These are phyloP conservation scores for Irena cyanogastra DNA, from an alignment of 2,113 vertebrate species.

Conservation along the genomic window DNA sequence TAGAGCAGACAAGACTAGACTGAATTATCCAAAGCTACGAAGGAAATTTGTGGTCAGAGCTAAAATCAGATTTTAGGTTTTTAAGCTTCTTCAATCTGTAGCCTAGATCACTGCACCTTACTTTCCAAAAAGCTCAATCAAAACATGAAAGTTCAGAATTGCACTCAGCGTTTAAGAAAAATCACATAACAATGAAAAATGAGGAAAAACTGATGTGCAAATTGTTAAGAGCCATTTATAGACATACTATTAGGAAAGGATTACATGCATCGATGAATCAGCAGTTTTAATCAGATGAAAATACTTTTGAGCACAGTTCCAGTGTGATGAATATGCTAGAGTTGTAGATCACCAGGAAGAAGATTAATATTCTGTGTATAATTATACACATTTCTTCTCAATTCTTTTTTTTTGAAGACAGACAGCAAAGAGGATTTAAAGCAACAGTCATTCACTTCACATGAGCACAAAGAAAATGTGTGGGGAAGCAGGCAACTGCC, in stretches of 20 bases:
- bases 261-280: slow-evolving; percentile 54
- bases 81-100: neutral
- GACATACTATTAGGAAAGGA: slow-evolving; percentile 34
- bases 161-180: neutral
- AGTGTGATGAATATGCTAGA: slow-evolving; percentile 58
- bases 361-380: slow-evolving; percentile 58
- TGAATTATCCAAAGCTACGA: neutral
- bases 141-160: neutral
- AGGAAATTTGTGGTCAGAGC: neutral
- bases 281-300: slow-evolving; percentile 54
- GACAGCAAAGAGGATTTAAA: slow-evolving; percentile 51
- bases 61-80: neutral
- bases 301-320: slow-evolving; percentile 56
- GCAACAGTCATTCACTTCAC: slow-evolving; percentile 28
- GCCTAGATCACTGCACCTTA: neutral
- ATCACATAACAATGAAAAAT: slow-evolving; percentile 30
- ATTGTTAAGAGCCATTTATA: slow-evolving; percentile 47
- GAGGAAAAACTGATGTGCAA: slow-evolving; percentile 7
- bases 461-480: neutral
- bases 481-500: neutral
- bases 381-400: slow-evolving; percentile 52
- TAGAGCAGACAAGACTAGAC: neutral
- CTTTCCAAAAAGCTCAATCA: neutral
- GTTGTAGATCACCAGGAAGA: slow-evolving; percentile 62
- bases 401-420: slow-evolving; percentile 40